Evolutionary conservation across 2,797 vertebrate species (phyloP).

Genomic region (Microcaecilia unicolor): DNA sequence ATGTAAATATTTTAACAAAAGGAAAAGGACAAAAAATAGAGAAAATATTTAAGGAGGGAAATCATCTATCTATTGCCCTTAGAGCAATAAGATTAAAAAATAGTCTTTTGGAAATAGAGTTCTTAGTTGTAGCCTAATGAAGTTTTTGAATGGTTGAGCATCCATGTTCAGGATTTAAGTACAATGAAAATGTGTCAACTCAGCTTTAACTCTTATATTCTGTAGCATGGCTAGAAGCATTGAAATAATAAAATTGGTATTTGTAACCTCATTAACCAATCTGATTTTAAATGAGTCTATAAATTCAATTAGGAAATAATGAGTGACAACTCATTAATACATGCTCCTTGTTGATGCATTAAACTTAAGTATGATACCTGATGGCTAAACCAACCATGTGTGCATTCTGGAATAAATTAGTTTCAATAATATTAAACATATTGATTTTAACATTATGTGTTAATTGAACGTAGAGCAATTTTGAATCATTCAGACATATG

Average conservation of each 20-base stretch:
- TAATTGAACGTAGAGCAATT: conserved; percentile 19
- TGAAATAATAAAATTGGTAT: not conserved
- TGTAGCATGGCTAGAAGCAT: not conserved
- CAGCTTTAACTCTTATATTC: not conserved
- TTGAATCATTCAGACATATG: not conserved
- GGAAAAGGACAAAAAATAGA: no score
- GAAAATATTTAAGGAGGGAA: no score
- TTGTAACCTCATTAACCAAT: not conserved
- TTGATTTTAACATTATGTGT: conserved; percentile 18
- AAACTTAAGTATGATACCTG: not conserved
- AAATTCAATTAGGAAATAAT: not conserved
- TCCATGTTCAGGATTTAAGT: no score
- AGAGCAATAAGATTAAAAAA: no score
- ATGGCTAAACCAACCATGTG: conserved; percentile 9
- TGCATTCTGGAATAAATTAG: not conserved
- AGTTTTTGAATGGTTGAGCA: no score
- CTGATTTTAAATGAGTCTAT: conserved; percentile 1
- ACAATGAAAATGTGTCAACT: not conserved
- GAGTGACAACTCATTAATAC: conserved; percentile 9
- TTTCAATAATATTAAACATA: conserved; percentile 5
- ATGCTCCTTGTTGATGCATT: not conserved
- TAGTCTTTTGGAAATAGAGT: no score
- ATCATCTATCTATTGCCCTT: no score
- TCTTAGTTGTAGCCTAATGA: no score
- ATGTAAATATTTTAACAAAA: no score